These are phyloP conservation scores for Ips typographus DNA, from an alignment of 1,140 invertebrate genomes.

Conservation along the genomic window DNA sequence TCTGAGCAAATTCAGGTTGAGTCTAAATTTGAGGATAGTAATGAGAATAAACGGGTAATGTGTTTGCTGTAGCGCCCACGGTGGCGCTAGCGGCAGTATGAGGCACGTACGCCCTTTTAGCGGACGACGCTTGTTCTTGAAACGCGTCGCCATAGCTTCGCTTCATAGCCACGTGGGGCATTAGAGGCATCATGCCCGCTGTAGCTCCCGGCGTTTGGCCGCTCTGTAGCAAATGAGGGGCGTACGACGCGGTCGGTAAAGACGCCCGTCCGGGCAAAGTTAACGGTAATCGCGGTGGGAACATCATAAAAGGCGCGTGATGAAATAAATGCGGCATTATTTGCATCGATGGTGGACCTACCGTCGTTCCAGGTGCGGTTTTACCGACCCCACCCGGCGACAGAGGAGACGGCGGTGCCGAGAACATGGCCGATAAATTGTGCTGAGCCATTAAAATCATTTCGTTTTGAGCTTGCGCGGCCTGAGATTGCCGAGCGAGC, in stretches of 20 bases:
- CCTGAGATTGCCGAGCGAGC: constrained; percentile 47
- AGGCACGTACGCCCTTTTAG: constrained; percentile 54
- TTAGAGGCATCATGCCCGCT: constrained; percentile 48
- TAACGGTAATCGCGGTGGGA: constrained; percentile 45
- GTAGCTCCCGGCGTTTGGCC: constrained; percentile 43
- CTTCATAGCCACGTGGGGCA: constrained; percentile 52
- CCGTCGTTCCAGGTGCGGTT: constrained; percentile 8
- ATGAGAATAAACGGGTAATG: constrained; percentile 56
- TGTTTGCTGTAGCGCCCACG: constrained; percentile 21
- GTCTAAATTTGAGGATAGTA: constrained; percentile 57
- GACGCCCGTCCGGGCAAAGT: constrained; percentile 44
- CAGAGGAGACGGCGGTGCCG: constrained; percentile 34
- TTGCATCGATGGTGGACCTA: constrained; percentile 24
- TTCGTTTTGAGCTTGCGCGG: constrained; percentile 45
- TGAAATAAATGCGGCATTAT: constrained; percentile 47
- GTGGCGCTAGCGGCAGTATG: constrained; percentile 19
- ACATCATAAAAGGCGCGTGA: constrained; percentile 54
- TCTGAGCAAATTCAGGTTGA: background rate
- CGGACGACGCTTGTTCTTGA: constrained; percentile 53
- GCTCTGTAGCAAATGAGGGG: constrained; percentile 44
- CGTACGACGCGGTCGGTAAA: constrained; percentile 35
- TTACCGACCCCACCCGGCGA: constrained; percentile 28
- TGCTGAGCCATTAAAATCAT: constrained; percentile 49
- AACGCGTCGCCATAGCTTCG: constrained; percentile 53
- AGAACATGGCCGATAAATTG: constrained; percentile 37